Conservation (phyloP, 2,888 invertebrate species). For the Drosophila affinis region DNA sequence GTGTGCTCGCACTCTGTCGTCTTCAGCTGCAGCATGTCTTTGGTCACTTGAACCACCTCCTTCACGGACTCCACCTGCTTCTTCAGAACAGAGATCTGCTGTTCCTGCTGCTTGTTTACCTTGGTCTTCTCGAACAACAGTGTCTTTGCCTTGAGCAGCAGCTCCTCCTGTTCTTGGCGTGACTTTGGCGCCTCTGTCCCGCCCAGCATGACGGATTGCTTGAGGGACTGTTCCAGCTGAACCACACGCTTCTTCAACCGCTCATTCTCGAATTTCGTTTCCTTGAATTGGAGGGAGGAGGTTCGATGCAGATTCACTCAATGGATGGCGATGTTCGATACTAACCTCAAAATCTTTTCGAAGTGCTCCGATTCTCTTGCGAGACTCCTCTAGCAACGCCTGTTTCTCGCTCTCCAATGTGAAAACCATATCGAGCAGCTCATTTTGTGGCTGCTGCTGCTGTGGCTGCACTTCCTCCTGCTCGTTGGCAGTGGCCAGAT, state of each 20-base stretch:
- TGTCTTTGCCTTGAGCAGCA: constrained; percentile 88
- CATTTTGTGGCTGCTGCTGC: constrained; percentile 67
- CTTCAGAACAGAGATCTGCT: constrained; percentile 88
- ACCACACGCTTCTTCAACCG: constrained; percentile 78
- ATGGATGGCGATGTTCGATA: constrained; percentile 25
- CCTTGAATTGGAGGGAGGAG: constrained; percentile 55
- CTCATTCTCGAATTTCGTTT: constrained; percentile 80
- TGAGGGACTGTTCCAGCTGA: constrained; percentile 81
- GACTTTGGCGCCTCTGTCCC: constrained; percentile 82
- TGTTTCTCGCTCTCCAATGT: constrained; percentile 83
- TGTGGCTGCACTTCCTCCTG: constrained; percentile 30
- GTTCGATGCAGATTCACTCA: not conserved
- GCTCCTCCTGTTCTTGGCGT: constrained; percentile 82
- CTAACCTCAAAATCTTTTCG: constrained; percentile 83
- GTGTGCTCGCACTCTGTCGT: constrained; percentile 91
- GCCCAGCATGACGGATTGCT: constrained; percentile 82
- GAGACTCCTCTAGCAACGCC: constrained; percentile 82
- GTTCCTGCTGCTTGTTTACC: constrained; percentile 90
- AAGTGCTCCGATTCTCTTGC: constrained; percentile 78
- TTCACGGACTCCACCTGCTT: constrained; percentile 90
- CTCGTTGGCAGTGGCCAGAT: constrained; percentile 12
- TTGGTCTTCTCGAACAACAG: constrained; percentile 91
- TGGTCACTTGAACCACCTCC: constrained; percentile 92
- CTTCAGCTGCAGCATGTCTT: constrained; percentile 90
- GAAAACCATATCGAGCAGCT: constrained; percentile 83